phyloP scores from a whole-genome alignment of 2,113 vertebrate species.

The Leucosticte australis region DNA sequence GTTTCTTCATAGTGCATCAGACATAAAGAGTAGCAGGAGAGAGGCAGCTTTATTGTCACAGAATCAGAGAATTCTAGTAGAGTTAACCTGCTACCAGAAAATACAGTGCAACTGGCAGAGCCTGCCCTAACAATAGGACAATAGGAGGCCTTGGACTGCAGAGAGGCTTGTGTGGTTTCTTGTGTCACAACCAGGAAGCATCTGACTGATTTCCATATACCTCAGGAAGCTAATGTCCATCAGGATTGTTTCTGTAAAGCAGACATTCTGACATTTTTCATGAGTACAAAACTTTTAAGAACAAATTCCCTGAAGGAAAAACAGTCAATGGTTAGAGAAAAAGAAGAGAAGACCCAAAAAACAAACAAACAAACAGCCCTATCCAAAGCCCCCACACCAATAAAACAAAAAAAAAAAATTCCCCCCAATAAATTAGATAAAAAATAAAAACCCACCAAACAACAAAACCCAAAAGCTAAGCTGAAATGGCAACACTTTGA shows the following conservation, averaged over 20 bases:
- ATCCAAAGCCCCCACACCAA: background rate
- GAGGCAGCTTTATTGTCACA: background rate
- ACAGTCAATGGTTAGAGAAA: background rate
- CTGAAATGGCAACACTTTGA: background rate
- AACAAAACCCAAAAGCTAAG: background rate
- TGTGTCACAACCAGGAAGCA: background rate
- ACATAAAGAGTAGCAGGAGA: background rate
- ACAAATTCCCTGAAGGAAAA: background rate
- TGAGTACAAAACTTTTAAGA: background rate
- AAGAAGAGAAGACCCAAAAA: no score
- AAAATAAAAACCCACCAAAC: background rate
- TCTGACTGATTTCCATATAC: background rate
- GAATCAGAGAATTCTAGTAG: background rate
- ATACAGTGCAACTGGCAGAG: background rate
- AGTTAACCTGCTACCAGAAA: background rate
- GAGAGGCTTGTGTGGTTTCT: background rate
- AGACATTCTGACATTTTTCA: background rate
- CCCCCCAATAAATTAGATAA: background rate
- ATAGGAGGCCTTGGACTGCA: background rate
- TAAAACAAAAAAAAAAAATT: background rate
- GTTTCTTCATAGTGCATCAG: background rate
- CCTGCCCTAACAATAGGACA: background rate
- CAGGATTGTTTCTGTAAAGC: background rate
- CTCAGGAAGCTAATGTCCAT: background rate
- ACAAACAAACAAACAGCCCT: accelerated